A percentile compares a stretch with the other conserved stretches of the same genome.
Conservation (phyloP, 2,113 vertebrate species). For the Psilopogon haemacephalus region DNA sequence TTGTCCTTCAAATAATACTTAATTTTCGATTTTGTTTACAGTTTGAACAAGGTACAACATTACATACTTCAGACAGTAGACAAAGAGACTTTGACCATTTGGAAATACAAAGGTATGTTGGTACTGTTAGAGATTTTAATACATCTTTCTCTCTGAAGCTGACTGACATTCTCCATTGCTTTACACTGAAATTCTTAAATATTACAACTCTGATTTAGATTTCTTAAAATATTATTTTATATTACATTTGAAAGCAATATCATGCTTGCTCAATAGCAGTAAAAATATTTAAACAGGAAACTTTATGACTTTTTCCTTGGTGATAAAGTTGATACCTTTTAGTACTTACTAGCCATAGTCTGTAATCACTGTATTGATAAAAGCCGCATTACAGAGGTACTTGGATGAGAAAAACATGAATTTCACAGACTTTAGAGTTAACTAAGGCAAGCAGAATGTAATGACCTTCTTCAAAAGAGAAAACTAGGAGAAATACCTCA, state of each 20-base stretch:
- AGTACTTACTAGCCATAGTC: neutral
- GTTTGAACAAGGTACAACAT: too few species aligned
- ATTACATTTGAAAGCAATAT: neutral
- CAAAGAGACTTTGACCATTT: too few species aligned
- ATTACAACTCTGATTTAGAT: neutral
- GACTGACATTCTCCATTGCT: too few species aligned
- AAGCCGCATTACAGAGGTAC: neutral
- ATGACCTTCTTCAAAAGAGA: neutral
- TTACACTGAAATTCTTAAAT: neutral
- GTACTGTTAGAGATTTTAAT: too few species aligned
- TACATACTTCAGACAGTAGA: too few species aligned
- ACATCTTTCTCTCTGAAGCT: too few species aligned
- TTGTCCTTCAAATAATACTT: too few species aligned
- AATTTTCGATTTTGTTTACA: too few species aligned
- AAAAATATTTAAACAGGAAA: neutral
- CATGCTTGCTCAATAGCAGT: neutral
- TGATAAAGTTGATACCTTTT: neutral
- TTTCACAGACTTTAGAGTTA: constrained; percentile 16
- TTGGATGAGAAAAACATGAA: neutral
- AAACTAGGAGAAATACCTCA: neutral
- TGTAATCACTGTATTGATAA: neutral
- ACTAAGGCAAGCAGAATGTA: constrained; percentile 13
- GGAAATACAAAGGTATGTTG: too few species aligned
- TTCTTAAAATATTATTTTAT: neutral
- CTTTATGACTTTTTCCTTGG: neutral